These are phyloP conservation scores for Etheostoma nigrum DNA, from an alignment of 2,797 vertebrate genomes.

Conservation along the genomic window DNA sequence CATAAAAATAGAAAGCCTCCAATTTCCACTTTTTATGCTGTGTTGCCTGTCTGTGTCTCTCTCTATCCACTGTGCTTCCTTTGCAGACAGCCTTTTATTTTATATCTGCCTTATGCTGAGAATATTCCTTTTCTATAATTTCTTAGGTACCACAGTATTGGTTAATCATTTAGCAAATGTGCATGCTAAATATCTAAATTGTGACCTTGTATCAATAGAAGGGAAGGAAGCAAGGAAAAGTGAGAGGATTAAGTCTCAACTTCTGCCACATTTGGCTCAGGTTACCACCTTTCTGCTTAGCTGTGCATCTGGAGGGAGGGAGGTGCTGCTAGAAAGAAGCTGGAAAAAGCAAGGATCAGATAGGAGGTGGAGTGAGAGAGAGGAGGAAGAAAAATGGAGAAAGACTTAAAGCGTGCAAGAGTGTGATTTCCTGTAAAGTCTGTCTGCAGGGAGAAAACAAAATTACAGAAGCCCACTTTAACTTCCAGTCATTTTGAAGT, in stretches of 20 bases:
- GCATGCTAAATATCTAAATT: conserved; percentile 27
- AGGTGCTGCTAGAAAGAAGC: conserved; percentile 30
- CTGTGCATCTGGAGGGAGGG: conserved; percentile 34
- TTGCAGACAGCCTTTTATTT: conserved; percentile 11
- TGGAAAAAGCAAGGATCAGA: conserved; percentile 28
- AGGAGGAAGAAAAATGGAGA: conserved; percentile 5
- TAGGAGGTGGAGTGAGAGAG: conserved; percentile 17
- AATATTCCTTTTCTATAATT: neutral
- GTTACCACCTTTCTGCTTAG: conserved; percentile 63
- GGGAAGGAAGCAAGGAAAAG: conserved; percentile 37
- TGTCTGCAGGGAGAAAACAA: conserved; percentile 32
- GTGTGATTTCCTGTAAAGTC: conserved; percentile 45
- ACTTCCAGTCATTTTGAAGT: conserved; percentile 39
- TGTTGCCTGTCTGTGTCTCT: conserved; percentile 30
- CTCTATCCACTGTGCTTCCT: conserved; percentile 12
- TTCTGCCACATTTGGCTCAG: conserved; percentile 68
- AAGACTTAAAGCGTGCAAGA: neutral
- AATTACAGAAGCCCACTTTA: conserved; percentile 35
- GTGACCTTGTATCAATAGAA: conserved; percentile 21
- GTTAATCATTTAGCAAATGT: conserved; percentile 25
- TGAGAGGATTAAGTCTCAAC: conserved; percentile 43
- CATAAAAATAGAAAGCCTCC: conserved; percentile 76
- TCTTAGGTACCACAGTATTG: neutral
- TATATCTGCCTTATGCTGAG: neutral
- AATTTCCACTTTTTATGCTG: conserved; percentile 57